A percentile compares a stretch with the other conserved stretches of the same genome.
phyloP scores from a whole-genome alignment of 2,113 vertebrate species.

The Phrynosoma blainvillii region DNA sequence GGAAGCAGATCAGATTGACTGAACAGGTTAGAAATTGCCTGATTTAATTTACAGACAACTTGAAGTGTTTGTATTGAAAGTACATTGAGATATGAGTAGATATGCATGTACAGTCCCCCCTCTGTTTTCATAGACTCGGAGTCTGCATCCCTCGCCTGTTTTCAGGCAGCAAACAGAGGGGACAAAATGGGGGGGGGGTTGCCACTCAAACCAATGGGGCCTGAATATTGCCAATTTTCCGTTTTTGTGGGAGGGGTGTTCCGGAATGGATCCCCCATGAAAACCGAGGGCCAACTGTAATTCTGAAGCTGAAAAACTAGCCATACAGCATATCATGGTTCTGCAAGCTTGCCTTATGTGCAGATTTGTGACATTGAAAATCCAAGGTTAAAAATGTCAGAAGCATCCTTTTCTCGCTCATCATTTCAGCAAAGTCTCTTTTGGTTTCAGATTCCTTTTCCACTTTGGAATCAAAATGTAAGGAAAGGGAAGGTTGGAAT shows the following conservation, averaged over 20 bases:
- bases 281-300: too few species aligned
- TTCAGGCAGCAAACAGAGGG: too few species aligned
- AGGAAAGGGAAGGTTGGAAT: too few species aligned
- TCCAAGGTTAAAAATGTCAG: neutral
- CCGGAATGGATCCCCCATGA: too few species aligned
- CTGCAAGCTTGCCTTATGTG: neutral
- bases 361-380: neutral
- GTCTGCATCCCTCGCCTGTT: too few species aligned
- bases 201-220: too few species aligned
- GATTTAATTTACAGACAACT: neutral
- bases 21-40: neutral
- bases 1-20: too few species aligned
- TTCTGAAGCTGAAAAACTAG: neutral
- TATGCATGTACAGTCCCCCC: neutral
- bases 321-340: neutral
- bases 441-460: conserved; percentile 11
- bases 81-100: neutral
- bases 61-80: neutral
- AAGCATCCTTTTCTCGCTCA: neutral
- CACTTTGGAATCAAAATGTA: neutral
- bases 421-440: neutral
- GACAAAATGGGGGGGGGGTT: too few species aligned
- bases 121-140: too few species aligned
- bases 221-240: too few species aligned
- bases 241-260: too few species aligned